phyloP scores from a whole-genome alignment of 2,797 vertebrate genomes.

The Cirrhinus mrigala region DNA sequence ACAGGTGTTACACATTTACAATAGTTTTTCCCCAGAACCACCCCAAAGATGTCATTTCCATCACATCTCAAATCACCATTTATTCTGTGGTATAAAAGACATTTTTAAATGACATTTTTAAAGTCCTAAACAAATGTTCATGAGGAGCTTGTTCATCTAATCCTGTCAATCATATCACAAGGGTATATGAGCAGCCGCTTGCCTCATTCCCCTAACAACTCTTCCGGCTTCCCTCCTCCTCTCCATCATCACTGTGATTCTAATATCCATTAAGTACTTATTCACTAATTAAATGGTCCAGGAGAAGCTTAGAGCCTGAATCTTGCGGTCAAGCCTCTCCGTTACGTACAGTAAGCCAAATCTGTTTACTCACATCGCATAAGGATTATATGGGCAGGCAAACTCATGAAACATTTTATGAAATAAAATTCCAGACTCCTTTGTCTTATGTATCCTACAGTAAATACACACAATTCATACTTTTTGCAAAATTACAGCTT shows the following conservation, averaged over 20 bases:
- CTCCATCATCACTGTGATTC: conserved; percentile 19
- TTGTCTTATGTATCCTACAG: conserved; percentile 17
- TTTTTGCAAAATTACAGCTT: not conserved
- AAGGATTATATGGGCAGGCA: conserved; percentile 35
- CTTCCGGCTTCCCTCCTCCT: conserved; percentile 33
- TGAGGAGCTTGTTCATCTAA: conserved; percentile 17
- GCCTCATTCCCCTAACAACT: conserved; percentile 20
- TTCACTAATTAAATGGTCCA: conserved; percentile 46
- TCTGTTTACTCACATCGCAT: conserved; percentile 44
- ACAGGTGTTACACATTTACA: too few species aligned
- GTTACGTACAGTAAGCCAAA: conserved; percentile 40
- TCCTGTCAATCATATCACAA: conserved; percentile 42
- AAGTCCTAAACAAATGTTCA: conserved; percentile 27
- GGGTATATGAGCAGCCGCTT: conserved; percentile 31
- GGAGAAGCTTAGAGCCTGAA: conserved; percentile 45
- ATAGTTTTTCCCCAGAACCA: too few species aligned
- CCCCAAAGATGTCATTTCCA: too few species aligned
- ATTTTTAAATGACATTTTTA: not conserved
- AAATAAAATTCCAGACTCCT: conserved; percentile 34
- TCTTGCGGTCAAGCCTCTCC: conserved; percentile 26
- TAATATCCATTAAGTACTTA: conserved; percentile 50
- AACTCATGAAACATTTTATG: conserved; percentile 22
- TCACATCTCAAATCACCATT: not conserved
- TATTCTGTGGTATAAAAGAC: not conserved
- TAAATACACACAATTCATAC: not conserved